Evolutionary conservation across 1,140 invertebrate genomes (phyloP).

Genomic region (Drosophila simulans): DNA sequence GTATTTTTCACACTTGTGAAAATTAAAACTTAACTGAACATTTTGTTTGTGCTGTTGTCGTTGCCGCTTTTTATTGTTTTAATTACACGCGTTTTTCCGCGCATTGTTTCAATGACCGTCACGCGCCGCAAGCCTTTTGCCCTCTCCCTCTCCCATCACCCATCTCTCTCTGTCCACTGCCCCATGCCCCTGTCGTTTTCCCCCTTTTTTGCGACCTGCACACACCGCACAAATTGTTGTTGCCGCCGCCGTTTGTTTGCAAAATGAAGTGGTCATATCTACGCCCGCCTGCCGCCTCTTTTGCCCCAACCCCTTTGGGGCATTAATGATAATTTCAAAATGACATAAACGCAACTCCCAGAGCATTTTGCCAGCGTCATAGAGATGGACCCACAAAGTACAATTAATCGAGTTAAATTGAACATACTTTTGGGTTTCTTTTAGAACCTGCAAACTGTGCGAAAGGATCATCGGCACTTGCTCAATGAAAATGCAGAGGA

Average conservation of each 20-base stretch:
- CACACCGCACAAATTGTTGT: constrained; percentile 35
- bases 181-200: constrained; percentile 12
- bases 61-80: constrained; percentile 74
- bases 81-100: constrained; percentile 80
- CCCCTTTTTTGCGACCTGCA: constrained; percentile 3
- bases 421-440: too few relatives aligned
- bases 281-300: constrained; percentile 1
- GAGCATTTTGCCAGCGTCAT: constrained; percentile 8
- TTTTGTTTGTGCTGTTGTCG: constrained; percentile 31
- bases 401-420: not conserved
- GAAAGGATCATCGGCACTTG: too few relatives aligned
- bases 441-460: too few relatives aligned
- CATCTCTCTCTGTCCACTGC: too few relatives aligned
- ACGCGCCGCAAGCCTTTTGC: constrained; percentile 62
- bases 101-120: constrained; percentile 80
- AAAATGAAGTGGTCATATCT: constrained; percentile 80
- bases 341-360: constrained; percentile 69
- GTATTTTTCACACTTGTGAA: constrained; percentile 81
- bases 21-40: constrained; percentile 81
- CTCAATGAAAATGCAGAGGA: too few relatives aligned
- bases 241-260: constrained; percentile 54
- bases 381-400: constrained; percentile 19
- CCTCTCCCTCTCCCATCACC: constrained; percentile 7
- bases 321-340: constrained; percentile 81
- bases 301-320: constrained; percentile 9